Evolutionary conservation across 1,140 invertebrate genomes (phyloP).

Genomic region (Zaprionus capensis): DNA sequence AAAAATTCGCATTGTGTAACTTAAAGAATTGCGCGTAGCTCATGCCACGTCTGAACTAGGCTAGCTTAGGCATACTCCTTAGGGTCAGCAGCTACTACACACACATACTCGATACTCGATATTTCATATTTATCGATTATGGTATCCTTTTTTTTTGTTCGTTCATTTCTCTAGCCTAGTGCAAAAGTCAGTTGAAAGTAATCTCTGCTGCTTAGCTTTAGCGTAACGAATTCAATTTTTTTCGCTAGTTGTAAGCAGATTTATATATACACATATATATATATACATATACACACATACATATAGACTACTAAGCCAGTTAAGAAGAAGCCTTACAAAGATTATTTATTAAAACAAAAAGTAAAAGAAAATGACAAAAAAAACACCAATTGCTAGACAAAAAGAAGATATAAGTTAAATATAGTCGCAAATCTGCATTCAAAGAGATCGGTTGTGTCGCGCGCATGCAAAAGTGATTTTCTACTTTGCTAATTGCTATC

Average conservation of each 20-base stretch:
- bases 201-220: constrained; percentile 29
- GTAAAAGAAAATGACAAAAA: constrained; percentile 12
- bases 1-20: constrained; percentile 44
- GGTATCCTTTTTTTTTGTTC: constrained; percentile 12
- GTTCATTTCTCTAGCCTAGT: constrained; percentile 37
- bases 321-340: constrained; percentile 49
- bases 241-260: constrained; percentile 35
- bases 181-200: constrained; percentile 19
- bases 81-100: constrained; percentile 9
- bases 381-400: constrained; percentile 25
- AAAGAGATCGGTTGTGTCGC: too few species aligned
- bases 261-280: neutral
- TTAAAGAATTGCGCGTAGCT: constrained; percentile 15
- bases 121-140: constrained; percentile 26
- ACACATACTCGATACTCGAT: constrained; percentile 23
- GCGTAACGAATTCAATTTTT: constrained; percentile 38
- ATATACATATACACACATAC: neutral
- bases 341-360: constrained; percentile 43
- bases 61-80: constrained; percentile 13
- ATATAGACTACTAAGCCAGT: constrained; percentile 33
- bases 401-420: constrained; percentile 2
- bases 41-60: constrained; percentile 38
- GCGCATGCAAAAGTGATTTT: too few species aligned
- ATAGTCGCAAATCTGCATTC: too few species aligned
- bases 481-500: too few species aligned